Percentiles rank a stretch among this genome's conserved stretches.
phyloP scores from a whole-genome alignment of 1,140 invertebrate species.

The Drosophila mojavensis region DNA sequence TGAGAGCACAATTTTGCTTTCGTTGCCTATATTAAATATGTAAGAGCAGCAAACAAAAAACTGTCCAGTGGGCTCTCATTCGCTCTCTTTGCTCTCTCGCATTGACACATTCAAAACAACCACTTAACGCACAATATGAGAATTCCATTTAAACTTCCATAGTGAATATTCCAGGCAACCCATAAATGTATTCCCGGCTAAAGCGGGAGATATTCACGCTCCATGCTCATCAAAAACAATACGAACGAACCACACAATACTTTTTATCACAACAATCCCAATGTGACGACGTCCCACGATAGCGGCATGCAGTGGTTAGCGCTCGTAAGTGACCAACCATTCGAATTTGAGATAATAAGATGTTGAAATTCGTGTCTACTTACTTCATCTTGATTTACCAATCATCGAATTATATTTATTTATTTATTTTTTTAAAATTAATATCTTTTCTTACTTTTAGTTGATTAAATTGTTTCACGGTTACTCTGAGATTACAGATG shows the following conservation, averaged over 20 bases:
- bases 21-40: constrained; percentile 60
- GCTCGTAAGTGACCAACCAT: not conserved
- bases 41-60: not conserved
- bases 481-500: too few relatives aligned
- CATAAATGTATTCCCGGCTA: not conserved
- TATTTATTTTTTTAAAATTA: too few relatives aligned
- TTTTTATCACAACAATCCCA: not conserved
- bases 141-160: constrained; percentile 55
- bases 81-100: constrained; percentile 9
- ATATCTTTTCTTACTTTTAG: too few relatives aligned
- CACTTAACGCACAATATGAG: constrained; percentile 66
- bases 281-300: not conserved
- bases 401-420: too few relatives aligned
- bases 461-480: too few relatives aligned
- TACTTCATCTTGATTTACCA: too few relatives aligned
- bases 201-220: not conserved
- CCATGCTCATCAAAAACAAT: not conserved
- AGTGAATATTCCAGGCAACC: constrained; percentile 55
- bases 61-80: constrained; percentile 16
- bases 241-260: not conserved
- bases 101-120: constrained; percentile 55
- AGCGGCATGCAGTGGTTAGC: not conserved
- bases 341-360: too few relatives aligned
- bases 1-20: constrained; percentile 59
- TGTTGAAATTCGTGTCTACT: too few relatives aligned